Evolutionary conservation across 2,113 vertebrate species (phyloP).

Genomic region (Anhinga anhinga): DNA sequence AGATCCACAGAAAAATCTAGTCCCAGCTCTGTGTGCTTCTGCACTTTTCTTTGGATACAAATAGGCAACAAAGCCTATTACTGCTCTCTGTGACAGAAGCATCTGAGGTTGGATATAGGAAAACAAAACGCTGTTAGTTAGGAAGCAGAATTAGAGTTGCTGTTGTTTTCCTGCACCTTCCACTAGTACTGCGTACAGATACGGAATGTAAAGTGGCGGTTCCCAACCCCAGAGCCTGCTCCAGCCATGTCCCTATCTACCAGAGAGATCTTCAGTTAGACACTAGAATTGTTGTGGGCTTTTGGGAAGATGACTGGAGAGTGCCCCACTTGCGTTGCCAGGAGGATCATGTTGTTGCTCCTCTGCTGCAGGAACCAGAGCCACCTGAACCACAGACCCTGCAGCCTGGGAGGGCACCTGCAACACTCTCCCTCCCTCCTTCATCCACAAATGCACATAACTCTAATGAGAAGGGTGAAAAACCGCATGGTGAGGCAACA

Average conservation of each 20-base stretch:
- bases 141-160: neutral
- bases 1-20: neutral
- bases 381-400: rapidly evolving
- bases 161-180: neutral
- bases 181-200: neutral
- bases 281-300: neutral
- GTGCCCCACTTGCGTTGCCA: rapidly evolving
- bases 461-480: neutral
- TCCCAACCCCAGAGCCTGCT: neutral
- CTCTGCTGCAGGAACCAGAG: neutral
- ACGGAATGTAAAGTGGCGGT: neutral
- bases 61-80: neutral
- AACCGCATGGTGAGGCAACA: neutral
- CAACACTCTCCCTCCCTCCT: neutral
- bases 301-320: neutral
- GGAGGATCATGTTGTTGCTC: neutral
- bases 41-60: neutral
- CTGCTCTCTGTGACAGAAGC: neutral
- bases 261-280: neutral
- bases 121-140: neutral
- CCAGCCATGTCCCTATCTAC: neutral
- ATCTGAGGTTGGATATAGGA: neutral
- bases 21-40: neutral
- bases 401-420: neutral
- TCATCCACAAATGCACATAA: neutral